These are phyloP conservation scores for Cryptocheilus praepositus DNA, from an alignment of 2,888 invertebrate species.

Conservation along the genomic window DNA sequence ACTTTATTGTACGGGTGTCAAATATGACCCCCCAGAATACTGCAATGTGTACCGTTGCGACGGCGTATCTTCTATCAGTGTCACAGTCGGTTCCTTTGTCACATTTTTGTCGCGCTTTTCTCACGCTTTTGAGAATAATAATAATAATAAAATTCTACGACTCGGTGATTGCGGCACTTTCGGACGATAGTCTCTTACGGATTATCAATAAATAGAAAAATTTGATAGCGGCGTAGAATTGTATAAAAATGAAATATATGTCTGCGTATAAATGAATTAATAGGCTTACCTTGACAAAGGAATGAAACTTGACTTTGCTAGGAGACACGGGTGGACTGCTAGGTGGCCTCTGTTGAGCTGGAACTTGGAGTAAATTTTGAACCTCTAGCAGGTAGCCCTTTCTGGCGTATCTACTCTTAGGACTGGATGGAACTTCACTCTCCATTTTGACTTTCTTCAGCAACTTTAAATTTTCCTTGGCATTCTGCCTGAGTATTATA, in stretches of 20 bases:
- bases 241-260: no score
- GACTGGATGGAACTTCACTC: constrained; percentile 56
- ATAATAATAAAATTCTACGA: no score
- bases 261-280: background rate
- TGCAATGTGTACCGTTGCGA: constrained; percentile 25
- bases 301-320: constrained; percentile 73
- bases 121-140: constrained; percentile 20
- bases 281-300: constrained; percentile 72
- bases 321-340: constrained; percentile 74
- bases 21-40: constrained; percentile 36
- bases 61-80: constrained; percentile 13
- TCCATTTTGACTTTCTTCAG: constrained; percentile 62
- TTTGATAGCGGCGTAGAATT: no score
- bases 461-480: constrained; percentile 69
- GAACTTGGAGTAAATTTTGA: constrained; percentile 63
- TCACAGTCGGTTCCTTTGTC: constrained; percentile 13
- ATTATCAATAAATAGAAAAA: no score
- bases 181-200: no score
- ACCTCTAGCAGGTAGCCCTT: constrained; percentile 67
- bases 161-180: no score
- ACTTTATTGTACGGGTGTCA: constrained; percentile 30
- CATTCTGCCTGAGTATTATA: constrained; percentile 61
- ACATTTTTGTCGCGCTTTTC: no score
- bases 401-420: constrained; percentile 61
- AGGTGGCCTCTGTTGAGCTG: constrained; percentile 54